These are phyloP conservation scores for Notodonta ziczac DNA, from an alignment of 2,888 invertebrate species.

Conservation along the genomic window DNA sequence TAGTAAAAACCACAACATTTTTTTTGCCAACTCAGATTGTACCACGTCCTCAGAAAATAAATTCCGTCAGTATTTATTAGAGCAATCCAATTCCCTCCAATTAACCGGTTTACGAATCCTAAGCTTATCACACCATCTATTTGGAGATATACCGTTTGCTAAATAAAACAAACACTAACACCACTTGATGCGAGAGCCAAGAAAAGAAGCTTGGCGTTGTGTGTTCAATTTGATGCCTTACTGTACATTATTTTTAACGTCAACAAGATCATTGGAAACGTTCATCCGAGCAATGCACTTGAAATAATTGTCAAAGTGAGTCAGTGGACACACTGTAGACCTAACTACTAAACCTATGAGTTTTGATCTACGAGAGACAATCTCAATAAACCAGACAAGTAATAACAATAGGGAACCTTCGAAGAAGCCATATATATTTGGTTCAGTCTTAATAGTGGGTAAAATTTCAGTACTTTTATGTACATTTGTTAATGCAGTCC, in stretches of 20 bases:
- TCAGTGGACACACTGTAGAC: neutral
- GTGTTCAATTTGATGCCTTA: neutral
- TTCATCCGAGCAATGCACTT: neutral
- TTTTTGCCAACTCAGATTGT: neutral
- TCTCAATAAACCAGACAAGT: too few species aligned
- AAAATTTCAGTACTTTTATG: neutral
- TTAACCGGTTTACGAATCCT: neutral
- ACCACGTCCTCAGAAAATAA: neutral
- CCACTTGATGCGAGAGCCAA: neutral
- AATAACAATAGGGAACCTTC: too few species aligned
- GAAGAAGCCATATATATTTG: too few species aligned
- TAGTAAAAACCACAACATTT: too few species aligned
- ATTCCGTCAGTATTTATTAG: neutral
- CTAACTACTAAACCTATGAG: too few species aligned
- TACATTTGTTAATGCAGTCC: slow-evolving; percentile 4
- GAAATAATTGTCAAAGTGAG: neutral
- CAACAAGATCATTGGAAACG: neutral
- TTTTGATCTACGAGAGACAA: too few species aligned
- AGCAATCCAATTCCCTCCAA: slow-evolving; percentile 7
- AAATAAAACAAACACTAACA: neutral
- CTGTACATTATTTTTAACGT: neutral
- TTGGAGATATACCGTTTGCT: slow-evolving; percentile 3
- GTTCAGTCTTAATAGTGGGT: too few species aligned
- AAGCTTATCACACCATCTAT: slow-evolving; percentile 1
- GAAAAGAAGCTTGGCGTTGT: neutral